These are phyloP conservation scores for Stenurella melanura DNA, from an alignment of 2,888 invertebrate genomes.

Conservation along the genomic window DNA sequence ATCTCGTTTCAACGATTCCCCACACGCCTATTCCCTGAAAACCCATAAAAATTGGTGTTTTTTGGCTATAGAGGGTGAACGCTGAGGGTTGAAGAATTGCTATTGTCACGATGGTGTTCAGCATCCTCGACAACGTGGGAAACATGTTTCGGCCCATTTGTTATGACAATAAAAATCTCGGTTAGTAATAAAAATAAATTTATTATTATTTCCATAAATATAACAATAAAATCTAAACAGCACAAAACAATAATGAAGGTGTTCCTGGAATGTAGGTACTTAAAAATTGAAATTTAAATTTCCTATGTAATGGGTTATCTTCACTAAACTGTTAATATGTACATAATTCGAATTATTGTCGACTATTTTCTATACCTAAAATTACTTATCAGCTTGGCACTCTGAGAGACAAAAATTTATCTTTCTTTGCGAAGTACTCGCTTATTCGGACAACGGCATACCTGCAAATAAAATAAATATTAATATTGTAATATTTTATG, in stretches of 20 bases:
- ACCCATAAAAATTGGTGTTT: no score
- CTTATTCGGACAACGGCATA: slow-evolving; percentile 83
- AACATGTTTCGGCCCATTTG: no score
- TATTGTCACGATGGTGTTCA: no score
- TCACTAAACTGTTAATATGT: neutral
- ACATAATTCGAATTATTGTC: slow-evolving; percentile 6
- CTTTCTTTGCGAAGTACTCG: slow-evolving; percentile 83
- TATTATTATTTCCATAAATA: slow-evolving; percentile 36
- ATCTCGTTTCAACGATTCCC: no score
- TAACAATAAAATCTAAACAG: slow-evolving; percentile 20
- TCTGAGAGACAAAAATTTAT: slow-evolving; percentile 72
- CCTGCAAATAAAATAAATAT: slow-evolving; percentile 70
- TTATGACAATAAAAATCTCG: neutral
- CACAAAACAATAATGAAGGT: neutral
- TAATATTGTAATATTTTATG: neutral
- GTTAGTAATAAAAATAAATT: slow-evolving; percentile 41
- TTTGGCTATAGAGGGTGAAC: no score
- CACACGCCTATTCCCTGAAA: no score
- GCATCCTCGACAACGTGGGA: no score
- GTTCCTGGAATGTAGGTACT: slow-evolving; percentile 12
- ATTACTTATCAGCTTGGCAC: slow-evolving; percentile 8
- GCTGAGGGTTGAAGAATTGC: no score
- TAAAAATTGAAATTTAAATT: neutral
- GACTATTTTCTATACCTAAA: neutral
- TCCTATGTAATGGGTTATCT: neutral